Base-by-base conservation (phyloP, 2,888 invertebrate species). In the Nemoura dubitans region DNA sequence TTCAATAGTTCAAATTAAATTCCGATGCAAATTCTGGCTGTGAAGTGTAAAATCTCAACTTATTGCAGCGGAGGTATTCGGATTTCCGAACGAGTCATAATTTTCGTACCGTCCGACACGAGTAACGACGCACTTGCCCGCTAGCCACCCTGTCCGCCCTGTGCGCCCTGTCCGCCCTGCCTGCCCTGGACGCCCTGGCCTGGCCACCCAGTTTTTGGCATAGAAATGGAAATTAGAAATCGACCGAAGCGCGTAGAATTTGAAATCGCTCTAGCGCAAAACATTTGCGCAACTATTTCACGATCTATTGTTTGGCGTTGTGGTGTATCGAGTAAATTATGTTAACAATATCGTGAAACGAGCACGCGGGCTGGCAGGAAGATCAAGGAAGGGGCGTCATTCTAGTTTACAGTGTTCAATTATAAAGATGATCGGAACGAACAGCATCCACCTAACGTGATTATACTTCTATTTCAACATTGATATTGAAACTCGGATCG, bases 1-100 rank as follows among this genome's bases (percentile, higher is more conserved):
- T 7, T 83, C 59, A 21, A 59, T 83, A 36, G 21, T 83, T 83
- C 43, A 59, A 43, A 43, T 83, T 83, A 43, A 83, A 82, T 78
- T 59, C 59, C 59, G 21, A 59, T 59, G 59, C 59, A 21, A 59
- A 59, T 59, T 59, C 59, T 7, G 29, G 29, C 30, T 28, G 82
- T 82, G 36, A 82, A 83, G 26, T 42, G 42, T 30, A 83, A 42
- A 83, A 36, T 43, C 43, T n/a, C 29, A 43, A 25, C 42, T 59
- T 59, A 59, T 59, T 59, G 59, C 59, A 14, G 59, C 10, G 59
- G 2, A 59, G 59, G 59, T 59, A 59, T 59, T 59, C 10, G 59
- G 59, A 59, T 59, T 59, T 59, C 59, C 59, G 59, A 59, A 59
- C 36, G 36, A 36, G 59, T 59, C 59, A 21, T 59, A 59, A 21